phyloP scores from a whole-genome alignment of 2,888 invertebrate genomes.

The Luperina nickerlii region DNA sequence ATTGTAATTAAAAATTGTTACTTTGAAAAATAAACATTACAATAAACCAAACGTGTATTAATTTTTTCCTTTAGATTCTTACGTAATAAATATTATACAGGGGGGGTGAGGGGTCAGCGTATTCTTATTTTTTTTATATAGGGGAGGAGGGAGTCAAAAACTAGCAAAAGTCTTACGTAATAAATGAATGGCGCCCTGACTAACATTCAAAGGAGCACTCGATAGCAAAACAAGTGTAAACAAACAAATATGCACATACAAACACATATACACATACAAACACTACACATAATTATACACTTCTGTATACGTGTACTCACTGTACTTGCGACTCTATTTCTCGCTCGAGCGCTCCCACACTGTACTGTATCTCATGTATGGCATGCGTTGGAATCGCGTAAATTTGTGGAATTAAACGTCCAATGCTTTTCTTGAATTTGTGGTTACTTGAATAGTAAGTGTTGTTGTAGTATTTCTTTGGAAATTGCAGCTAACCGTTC shows the following conservation, averaged over 20 bases:
- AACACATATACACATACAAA: background rate
- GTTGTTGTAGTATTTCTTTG: conserved; percentile 4
- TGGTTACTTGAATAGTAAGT: background rate
- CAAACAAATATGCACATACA: background rate
- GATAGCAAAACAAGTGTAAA: conserved; percentile 2
- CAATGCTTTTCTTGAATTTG: conserved; percentile 23
- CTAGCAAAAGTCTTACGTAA: no score
- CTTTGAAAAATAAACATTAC: no score
- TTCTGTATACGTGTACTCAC: background rate
- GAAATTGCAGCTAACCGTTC: background rate
- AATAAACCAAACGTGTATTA: no score
- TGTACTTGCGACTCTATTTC: conserved; percentile 30
- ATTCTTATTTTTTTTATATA: no score
- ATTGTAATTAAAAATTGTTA: no score
- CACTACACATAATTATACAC: background rate
- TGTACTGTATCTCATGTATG: conserved; percentile 48
- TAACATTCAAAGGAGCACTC: conserved; percentile 2
- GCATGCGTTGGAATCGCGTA: conserved; percentile 28
- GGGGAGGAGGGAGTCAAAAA: no score
- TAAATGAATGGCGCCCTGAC: no score
- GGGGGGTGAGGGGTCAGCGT: no score
- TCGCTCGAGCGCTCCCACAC: conserved; percentile 20
- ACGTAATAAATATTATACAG: no score
- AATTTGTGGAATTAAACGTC: conserved; percentile 43
- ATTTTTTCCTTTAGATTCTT: no score